Evolutionary conservation across 2,888 invertebrate species (phyloP).

Genomic region (Urechis unicinctus): DNA sequence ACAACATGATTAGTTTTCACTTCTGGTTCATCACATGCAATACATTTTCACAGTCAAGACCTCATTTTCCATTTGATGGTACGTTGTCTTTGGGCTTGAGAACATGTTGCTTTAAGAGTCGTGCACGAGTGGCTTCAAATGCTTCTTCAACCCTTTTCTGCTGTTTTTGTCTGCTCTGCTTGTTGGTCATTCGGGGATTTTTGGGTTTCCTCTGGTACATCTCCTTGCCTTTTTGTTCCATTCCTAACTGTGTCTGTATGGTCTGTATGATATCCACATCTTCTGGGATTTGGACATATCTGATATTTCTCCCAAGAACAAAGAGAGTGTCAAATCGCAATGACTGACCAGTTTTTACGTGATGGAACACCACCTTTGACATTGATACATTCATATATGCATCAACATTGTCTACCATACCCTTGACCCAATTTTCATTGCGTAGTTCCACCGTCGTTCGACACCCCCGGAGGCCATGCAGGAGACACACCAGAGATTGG

Average conservation of each 20-base stretch:
- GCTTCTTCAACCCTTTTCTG: no score
- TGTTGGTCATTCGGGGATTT: neutral
- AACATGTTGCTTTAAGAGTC: no score
- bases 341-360: neutral
- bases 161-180: neutral
- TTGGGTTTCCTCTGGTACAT: neutral
- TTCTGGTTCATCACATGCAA: no score
- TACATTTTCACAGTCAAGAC: constrained; percentile 35
- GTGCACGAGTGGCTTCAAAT: no score
- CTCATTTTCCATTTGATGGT: constrained; percentile 34
- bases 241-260: constrained; percentile 14
- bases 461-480: neutral
- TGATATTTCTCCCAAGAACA: constrained; percentile 34
- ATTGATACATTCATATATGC: neutral
- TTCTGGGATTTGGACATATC: constrained; percentile 45
- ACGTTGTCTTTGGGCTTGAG: constrained; percentile 23
- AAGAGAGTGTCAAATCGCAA: constrained; percentile 20
- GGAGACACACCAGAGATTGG: neutral
- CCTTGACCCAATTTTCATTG: neutral
- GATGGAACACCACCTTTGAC: neutral
- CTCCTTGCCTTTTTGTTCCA: neutral
- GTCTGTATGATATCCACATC: constrained; percentile 33
- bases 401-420: neutral
- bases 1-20: no score
- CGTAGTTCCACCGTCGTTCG: neutral